phyloP scores from a whole-genome alignment of 2,797 vertebrate species.

The Phoeniculus purpureus region DNA sequence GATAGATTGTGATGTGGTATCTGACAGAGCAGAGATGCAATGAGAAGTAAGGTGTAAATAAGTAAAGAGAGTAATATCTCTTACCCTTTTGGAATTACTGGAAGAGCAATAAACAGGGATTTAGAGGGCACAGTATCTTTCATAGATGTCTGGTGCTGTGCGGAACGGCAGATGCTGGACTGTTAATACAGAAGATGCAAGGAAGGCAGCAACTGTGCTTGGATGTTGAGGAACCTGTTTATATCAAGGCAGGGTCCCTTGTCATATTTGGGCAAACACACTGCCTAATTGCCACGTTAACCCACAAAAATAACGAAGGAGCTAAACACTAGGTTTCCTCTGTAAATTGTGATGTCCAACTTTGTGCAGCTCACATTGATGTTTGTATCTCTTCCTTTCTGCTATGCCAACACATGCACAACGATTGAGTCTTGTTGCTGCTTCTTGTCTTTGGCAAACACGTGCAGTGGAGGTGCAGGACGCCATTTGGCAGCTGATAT shows the following conservation, averaged over 20 bases:
- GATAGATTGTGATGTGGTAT: not conserved
- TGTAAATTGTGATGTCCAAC: not conserved
- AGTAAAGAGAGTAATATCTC: not conserved
- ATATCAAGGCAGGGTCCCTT: not conserved
- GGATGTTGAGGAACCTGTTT: not conserved
- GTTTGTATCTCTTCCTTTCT: not conserved
- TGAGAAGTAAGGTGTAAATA: not conserved
- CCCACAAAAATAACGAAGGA: not conserved
- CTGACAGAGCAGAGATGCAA: not conserved
- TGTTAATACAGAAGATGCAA: not conserved
- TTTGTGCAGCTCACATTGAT: not conserved
- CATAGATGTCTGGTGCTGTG: not conserved
- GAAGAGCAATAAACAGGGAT: not conserved
- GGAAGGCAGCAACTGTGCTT: not conserved
- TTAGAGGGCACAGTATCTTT: not conserved
- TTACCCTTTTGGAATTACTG: not conserved
- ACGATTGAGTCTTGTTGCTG: not conserved
- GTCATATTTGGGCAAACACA: not conserved
- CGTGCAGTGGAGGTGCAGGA: not conserved
- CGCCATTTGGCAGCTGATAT: not conserved
- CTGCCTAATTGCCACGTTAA: not conserved
- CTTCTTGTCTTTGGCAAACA: not conserved
- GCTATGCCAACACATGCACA: fast-evolving
- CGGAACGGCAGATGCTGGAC: not conserved
- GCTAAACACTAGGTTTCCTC: not conserved